Percentiles rank a stretch among this genome's conserved stretches.
These are phyloP conservation scores for Sebastes ruberrimus DNA, from an alignment of 2,797 vertebrate genomes.

Conservation along the genomic window DNA sequence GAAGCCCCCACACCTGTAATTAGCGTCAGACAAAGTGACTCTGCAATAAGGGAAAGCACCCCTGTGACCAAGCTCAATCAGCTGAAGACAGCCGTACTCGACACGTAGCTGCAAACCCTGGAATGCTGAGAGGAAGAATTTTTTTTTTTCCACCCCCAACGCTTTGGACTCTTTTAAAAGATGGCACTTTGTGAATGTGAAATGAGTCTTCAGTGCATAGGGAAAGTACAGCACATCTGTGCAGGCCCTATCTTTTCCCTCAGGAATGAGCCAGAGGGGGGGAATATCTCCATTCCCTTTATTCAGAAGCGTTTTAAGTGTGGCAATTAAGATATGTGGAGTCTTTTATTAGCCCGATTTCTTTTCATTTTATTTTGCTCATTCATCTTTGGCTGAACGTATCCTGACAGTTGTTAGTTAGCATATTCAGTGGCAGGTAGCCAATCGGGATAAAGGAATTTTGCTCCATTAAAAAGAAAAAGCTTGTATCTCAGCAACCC, in stretches of 20 bases:
- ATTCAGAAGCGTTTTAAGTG: conserved; percentile 53
- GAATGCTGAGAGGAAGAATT: conserved; percentile 33
- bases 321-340: conserved; percentile 61
- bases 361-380: conserved; percentile 48
- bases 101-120: conserved; percentile 27
- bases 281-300: conserved; percentile 47
- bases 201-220: conserved; percentile 52
- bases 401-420: conserved; percentile 44
- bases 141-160: neutral
- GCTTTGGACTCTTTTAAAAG: conserved; percentile 58
- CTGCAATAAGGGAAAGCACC: conserved; percentile 15
- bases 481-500: conserved; percentile 52
- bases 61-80: conserved; percentile 22
- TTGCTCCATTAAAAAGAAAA: neutral
- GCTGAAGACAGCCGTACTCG: conserved; percentile 10
- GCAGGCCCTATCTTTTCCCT: conserved; percentile 38
- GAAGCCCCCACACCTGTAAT: conserved; percentile 41
- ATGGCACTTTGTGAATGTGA: conserved; percentile 64
- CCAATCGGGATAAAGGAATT: conserved; percentile 53
- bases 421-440: conserved; percentile 54
- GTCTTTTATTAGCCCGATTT: conserved; percentile 49
- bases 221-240: conserved; percentile 57
- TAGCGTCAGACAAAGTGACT: conserved; percentile 34
- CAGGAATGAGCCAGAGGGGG: conserved; percentile 43
- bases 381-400: conserved; percentile 37